Conservation (phyloP, 2,888 invertebrate species). For the Bombyx huttoni region DNA sequence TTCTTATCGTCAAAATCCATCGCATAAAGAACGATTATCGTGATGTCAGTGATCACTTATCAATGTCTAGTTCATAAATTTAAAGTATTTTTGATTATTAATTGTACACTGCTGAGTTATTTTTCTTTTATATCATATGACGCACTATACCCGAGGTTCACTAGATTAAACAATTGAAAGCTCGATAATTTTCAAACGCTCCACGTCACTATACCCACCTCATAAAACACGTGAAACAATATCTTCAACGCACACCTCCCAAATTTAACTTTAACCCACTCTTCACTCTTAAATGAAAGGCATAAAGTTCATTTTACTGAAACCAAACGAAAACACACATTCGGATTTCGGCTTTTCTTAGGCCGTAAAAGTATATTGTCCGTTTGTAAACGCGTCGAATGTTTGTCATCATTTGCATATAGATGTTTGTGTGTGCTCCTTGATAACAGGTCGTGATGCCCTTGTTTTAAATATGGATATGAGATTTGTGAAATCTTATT, state of each 20-base stretch:
- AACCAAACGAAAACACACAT: neutral
- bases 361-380: slow-evolving; percentile 69
- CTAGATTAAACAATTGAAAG: too few species aligned
- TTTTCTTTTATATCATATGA: too few species aligned
- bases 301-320: slow-evolving; percentile 13
- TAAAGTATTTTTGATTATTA: too few species aligned
- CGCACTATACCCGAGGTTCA: too few species aligned
- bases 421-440: slow-evolving; percentile 28
- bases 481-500: neutral
- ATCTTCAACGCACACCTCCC: slow-evolving; percentile 33
- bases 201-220: slow-evolving; percentile 32
- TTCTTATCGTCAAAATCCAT: too few species aligned
- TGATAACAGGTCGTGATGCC: neutral
- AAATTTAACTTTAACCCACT: slow-evolving; percentile 3
- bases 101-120: too few species aligned
- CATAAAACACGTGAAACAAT: slow-evolving; percentile 71
- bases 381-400: slow-evolving; percentile 62
- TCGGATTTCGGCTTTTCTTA: slow-evolving; percentile 52
- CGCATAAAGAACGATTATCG: too few species aligned
- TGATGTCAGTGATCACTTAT: too few species aligned
- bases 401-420: slow-evolving; percentile 70
- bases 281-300: slow-evolving; percentile 2
- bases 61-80: too few species aligned
- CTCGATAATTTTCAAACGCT: neutral
- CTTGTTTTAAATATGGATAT: neutral